Evolutionary conservation across 2,113 vertebrate genomes (phyloP).

Genomic region (Regulus satrapa): DNA sequence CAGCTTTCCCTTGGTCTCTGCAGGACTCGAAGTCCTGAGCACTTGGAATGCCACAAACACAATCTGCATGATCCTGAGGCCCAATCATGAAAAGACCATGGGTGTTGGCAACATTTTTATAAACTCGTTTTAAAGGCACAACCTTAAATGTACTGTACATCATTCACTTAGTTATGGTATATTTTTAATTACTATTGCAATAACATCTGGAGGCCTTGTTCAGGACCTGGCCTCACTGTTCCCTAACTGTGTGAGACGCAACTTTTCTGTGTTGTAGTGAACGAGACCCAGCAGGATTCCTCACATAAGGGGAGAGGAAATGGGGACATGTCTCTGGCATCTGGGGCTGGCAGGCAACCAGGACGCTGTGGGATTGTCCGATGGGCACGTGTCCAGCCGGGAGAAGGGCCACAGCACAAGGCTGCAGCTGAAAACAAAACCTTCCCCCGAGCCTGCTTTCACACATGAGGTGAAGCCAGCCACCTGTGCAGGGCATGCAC

Average conservation of each 20-base stretch:
- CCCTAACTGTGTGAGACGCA: neutral
- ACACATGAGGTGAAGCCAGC: neutral
- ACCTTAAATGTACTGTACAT: neutral
- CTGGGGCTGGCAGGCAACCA: constrained; percentile 21
- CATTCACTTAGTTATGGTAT: neutral
- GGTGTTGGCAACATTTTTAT: neutral
- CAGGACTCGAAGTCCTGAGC: neutral
- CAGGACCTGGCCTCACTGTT: neutral
- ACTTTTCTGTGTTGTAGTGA: neutral
- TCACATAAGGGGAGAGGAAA: neutral
- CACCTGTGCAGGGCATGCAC: neutral
- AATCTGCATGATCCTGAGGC: fast-evolving
- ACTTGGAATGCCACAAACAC: neutral
- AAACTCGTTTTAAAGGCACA: neutral
- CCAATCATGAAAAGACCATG: neutral
- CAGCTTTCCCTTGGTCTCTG: neutral
- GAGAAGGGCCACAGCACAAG: neutral
- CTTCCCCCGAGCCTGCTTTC: neutral
- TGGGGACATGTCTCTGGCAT: constrained; percentile 46
- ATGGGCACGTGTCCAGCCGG: neutral
- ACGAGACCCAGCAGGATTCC: neutral
- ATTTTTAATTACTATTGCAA: neutral
- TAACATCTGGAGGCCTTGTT: constrained; percentile 15
- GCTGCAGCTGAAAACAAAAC: constrained; percentile 17
- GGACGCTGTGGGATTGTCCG: neutral